These are phyloP conservation scores for Nephrotoma appendiculata DNA, from an alignment of 2,888 invertebrate species.

Conservation along the genomic window DNA sequence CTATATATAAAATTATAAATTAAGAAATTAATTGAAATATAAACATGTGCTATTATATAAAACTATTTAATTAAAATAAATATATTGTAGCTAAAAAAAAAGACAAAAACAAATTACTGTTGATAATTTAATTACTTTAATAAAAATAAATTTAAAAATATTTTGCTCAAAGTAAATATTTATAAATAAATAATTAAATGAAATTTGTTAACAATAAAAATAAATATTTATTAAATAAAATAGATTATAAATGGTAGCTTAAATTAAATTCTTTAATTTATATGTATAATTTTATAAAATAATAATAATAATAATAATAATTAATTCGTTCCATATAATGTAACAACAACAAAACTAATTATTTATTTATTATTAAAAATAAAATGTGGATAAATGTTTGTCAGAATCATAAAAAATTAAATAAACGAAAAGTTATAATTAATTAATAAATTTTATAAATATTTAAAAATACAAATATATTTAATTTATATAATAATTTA, in stretches of 20 bases:
- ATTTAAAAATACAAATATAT: neutral
- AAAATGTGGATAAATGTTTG: neutral
- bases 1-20: constrained; percentile 5
- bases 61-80: neutral
- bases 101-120: neutral
- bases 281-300: neutral
- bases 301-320: neutral
- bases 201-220: neutral
- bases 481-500: neutral
- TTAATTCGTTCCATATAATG: neutral
- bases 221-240: neutral
- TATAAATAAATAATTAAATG: neutral
- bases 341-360: neutral
- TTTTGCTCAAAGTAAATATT: neutral
- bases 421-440: neutral
- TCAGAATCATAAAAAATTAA: neutral
- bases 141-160: neutral
- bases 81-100: neutral
- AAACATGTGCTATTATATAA: neutral
- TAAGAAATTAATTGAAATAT: neutral
- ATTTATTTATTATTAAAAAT: neutral
- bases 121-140: neutral
- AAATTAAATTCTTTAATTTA: neutral
- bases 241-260: neutral
- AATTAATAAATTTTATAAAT: neutral